Evolutionary conservation across 2,888 invertebrate species (phyloP).

Genomic region (Caenorhabditis sinica): DNA sequence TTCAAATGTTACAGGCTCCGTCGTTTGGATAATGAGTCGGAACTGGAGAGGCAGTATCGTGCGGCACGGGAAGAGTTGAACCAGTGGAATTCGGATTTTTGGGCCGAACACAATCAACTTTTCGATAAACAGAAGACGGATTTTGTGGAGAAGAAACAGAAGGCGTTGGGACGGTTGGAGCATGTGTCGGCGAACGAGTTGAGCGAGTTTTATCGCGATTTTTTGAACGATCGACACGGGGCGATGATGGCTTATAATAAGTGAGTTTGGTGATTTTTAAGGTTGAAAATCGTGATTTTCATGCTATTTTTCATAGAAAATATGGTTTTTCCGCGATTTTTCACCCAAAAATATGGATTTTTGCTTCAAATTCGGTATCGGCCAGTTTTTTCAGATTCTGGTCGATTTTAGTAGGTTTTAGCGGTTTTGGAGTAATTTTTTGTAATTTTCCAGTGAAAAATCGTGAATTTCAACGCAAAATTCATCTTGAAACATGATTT

Average conservation of each 20-base stretch:
- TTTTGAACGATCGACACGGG: constrained; percentile 76
- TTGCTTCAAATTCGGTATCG: background rate
- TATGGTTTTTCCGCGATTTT: no score
- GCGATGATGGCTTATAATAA: constrained; percentile 78
- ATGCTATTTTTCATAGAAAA: no score
- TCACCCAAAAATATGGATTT: no score
- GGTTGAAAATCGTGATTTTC: background rate
- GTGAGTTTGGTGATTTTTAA: constrained; percentile 57
- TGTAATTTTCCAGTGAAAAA: no score
- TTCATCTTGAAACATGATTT: no score
- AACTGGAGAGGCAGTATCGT: constrained; percentile 76
- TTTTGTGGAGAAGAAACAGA: constrained; percentile 75
- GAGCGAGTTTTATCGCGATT: constrained; percentile 80
- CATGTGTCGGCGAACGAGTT: constrained; percentile 80
- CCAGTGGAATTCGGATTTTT: constrained; percentile 81
- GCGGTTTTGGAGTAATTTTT: no score
- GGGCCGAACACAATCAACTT: constrained; percentile 78
- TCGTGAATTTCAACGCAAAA: no score
- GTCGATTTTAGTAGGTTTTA: no score
- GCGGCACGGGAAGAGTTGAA: constrained; percentile 78
- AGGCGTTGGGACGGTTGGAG: constrained; percentile 75
- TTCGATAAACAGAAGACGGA: constrained; percentile 75
- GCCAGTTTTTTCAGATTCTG: no score
- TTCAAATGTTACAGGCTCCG: constrained; percentile 70
- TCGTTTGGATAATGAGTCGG: constrained; percentile 77